Base-by-base conservation (phyloP, 2,888 invertebrate species). In the Netelia inedita region DNA sequence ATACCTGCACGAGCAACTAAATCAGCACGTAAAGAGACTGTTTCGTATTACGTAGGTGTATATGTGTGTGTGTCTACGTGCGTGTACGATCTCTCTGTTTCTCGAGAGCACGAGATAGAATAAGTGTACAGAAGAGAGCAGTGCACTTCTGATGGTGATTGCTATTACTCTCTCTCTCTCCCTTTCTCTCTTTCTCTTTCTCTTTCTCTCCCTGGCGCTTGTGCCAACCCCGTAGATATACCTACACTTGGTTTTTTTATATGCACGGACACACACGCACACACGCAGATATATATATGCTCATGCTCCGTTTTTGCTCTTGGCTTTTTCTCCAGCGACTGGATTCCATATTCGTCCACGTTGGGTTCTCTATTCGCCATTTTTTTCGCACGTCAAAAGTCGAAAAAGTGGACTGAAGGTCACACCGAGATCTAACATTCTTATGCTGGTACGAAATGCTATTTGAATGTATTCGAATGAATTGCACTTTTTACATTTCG, bases 21-120 rank as follows among this genome's bases (percentile, higher is more conserved):
- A 73, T 79, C 79, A 79, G 72, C 72, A 72, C 72, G 65, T 66
- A 65, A 65, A 79, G 55, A 66, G 79, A 71, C 63, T 16, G 61
- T n/a, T 14, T 61, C 28, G 14, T 55, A 19, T 57, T 14, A 14
- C 28, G 3, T 46, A 14, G 46, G 65, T 71, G 57, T 57, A 23
- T 23, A 46, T 68, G 66, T 35, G 35, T 35, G 35, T 35, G 35
- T 35, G 35, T 35, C 35, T 35, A 35, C 35, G 35, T 35, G 6
- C 35, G 35, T 79, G 55, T 16, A 11, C 61, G 28, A 61, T 23
- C 61, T 28, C 23, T 23, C 5, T 14, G 65, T 16, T 66, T 57
- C 65, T 79, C 65, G 46, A 6, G 72, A 28, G 19, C 65, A 57
- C 57, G 72, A 79, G 72, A 79, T 72, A 66, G 65, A 73, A 79